phyloP scores from a whole-genome alignment of 2,888 invertebrate genomes.

The Dasypolia templi region DNA sequence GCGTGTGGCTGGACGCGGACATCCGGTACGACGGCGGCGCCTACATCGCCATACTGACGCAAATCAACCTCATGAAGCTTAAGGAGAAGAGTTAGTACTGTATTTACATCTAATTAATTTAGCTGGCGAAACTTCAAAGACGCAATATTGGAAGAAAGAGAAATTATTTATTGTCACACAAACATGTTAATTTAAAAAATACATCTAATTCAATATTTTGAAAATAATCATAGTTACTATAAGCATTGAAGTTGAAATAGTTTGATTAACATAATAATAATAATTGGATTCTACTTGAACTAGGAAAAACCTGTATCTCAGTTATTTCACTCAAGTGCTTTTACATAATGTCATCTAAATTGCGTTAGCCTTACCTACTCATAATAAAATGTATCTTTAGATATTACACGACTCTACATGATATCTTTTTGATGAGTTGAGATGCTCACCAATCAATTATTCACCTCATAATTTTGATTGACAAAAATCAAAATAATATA shows the following conservation, averaged over 20 bases:
- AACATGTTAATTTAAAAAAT: not conserved
- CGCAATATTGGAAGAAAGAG: not conserved
- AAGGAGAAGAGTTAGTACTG: slow-evolving; percentile 85
- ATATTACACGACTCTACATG: not conserved
- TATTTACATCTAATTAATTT: not conserved
- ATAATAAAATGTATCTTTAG: not conserved
- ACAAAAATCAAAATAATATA: too few relatives aligned
- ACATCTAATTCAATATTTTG: not conserved
- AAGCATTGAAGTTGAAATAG: too few relatives aligned
- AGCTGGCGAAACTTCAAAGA: not conserved
- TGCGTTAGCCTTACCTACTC: not conserved
- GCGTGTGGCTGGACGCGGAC: slow-evolving; percentile 97
- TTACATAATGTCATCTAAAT: not conserved
- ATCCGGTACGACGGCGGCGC: slow-evolving; percentile 94
- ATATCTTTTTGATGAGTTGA: too few relatives aligned
- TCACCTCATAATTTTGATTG: not conserved
- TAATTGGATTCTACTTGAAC: not conserved
- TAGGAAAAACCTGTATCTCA: not conserved
- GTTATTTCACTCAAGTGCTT: not conserved
- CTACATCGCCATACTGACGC: slow-evolving; percentile 96
- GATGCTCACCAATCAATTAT: not conserved
- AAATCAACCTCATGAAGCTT: slow-evolving; percentile 93
- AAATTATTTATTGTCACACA: not conserved
- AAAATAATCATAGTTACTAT: not conserved
- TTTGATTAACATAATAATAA: too few relatives aligned